Conservation (phyloP, 1,140 invertebrate species). For the Theocolax elegans region DNA sequence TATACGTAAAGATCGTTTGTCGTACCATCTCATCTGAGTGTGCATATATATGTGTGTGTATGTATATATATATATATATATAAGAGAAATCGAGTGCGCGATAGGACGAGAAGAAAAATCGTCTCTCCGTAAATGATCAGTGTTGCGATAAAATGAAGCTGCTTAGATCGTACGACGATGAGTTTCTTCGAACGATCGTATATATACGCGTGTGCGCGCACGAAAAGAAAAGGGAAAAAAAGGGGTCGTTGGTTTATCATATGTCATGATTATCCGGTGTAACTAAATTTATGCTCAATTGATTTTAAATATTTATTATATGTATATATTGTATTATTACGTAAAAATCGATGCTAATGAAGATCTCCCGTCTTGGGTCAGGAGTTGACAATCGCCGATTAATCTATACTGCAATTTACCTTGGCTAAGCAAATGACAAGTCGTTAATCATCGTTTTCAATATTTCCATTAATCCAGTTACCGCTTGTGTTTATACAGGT, state of each 20-base stretch:
- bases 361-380: background rate
- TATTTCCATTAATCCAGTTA: too few relatives aligned
- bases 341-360: background rate
- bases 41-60: too few relatives aligned
- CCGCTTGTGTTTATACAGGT: too few relatives aligned
- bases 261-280: background rate
- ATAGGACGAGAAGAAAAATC: background rate
- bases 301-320: background rate
- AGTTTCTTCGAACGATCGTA: background rate
- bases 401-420: too few relatives aligned
- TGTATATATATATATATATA: too few relatives aligned
- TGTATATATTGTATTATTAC: background rate
- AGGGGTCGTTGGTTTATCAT: background rate
- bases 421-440: too few relatives aligned
- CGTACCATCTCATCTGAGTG: background rate
- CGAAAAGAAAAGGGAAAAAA: background rate
- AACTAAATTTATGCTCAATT: slow-evolving; percentile 3
- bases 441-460: too few relatives aligned
- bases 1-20: too few relatives aligned
- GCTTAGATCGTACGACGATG: background rate
- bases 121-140: background rate
- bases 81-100: background rate
- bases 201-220: too few relatives aligned
- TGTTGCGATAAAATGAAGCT: background rate
- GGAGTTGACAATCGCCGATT: background rate